These are phyloP conservation scores for Masnerella sp. DNA, from an alignment of 2,888 invertebrate genomes.

Conservation along the genomic window DNA sequence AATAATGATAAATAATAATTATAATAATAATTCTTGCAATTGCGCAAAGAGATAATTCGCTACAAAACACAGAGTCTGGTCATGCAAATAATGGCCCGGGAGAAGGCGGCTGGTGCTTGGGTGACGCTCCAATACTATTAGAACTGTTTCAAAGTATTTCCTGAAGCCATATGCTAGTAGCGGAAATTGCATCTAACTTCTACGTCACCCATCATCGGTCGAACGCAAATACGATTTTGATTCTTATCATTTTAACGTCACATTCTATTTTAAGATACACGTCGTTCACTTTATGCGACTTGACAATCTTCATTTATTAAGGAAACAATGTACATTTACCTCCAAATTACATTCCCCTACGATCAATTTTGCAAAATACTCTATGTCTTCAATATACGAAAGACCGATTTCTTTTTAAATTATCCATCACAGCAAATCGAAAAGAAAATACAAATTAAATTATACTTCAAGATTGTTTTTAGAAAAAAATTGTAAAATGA, in stretches of 20 bases:
- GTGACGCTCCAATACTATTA: conserved; percentile 68
- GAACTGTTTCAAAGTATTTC: conserved; percentile 55
- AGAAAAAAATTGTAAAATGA: too few species aligned
- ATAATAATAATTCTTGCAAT: conserved; percentile 71
- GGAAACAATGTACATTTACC: conserved; percentile 25
- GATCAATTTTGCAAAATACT: too few species aligned
- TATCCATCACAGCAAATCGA: too few species aligned
- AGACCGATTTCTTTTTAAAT: too few species aligned
- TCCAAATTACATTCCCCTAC: too few species aligned
- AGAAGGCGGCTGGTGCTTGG: conserved; percentile 75
- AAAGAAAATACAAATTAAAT: too few species aligned
- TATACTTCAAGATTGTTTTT: too few species aligned
- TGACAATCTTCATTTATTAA: conserved; percentile 39
- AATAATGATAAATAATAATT: conserved; percentile 59
- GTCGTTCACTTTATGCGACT: conserved; percentile 22
- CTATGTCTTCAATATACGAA: too few species aligned
- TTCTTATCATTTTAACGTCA: conserved; percentile 43
- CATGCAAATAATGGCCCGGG: conserved; percentile 78
- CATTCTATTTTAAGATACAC: conserved; percentile 25
- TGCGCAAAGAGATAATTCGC: conserved; percentile 74
- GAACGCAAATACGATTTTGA: conserved; percentile 55
- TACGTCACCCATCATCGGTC: conserved; percentile 59
- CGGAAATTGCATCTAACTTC: conserved; percentile 57
- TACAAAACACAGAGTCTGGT: conserved; percentile 77
- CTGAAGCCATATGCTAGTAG: conserved; percentile 58